These are phyloP conservation scores for Teleopsis dalmanni DNA, from an alignment of 1,140 invertebrate species.

Conservation along the genomic window DNA sequence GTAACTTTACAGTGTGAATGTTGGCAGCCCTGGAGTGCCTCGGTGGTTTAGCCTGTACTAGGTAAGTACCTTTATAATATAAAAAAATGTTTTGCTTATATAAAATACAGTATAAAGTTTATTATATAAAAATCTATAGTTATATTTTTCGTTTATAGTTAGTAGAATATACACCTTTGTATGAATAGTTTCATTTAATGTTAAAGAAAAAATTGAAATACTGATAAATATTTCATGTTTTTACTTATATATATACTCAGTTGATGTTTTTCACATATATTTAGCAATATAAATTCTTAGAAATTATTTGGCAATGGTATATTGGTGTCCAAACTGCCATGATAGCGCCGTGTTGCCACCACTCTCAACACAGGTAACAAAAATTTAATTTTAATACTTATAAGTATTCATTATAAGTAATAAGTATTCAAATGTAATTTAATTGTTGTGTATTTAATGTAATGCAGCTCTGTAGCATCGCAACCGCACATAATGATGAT, in stretches of 20 bases:
- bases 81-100: not conserved
- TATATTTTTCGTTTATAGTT: not conserved
- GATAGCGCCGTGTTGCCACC: constrained; percentile 35
- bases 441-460: too few relatives aligned
- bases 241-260: not conserved
- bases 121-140: not conserved
- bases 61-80: constrained; percentile 24
- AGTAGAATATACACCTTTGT: not conserved
- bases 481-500: too few relatives aligned
- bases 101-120: not conserved
- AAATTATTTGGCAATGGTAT: constrained; percentile 26
- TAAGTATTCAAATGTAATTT: too few relatives aligned
- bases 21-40: constrained; percentile 46
- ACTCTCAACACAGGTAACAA: constrained; percentile 33
- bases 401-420: too few relatives aligned
- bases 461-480: too few relatives aligned
- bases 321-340: constrained; percentile 42
- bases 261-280: not conserved
- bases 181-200: not conserved
- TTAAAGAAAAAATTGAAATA: too few relatives aligned
- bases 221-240: not conserved
- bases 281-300: not conserved
- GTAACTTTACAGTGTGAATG: constrained; percentile 29
- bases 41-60: constrained; percentile 46
- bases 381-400: not conserved